Conservation (phyloP, 2,113 vertebrate genomes). For the Cygnus atratus region DNA sequence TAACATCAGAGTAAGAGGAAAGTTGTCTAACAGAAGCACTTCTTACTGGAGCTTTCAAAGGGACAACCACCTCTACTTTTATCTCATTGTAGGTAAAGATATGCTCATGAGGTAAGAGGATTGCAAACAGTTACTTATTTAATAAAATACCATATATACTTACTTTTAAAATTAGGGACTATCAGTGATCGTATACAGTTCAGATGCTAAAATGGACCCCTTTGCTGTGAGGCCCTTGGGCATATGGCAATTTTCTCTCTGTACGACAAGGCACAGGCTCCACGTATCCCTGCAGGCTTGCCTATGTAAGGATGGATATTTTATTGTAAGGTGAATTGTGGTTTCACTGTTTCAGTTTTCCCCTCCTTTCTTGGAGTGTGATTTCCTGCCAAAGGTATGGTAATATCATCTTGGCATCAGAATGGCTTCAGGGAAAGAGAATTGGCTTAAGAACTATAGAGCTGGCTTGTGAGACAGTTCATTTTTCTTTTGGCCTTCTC, state of each 20-base stretch:
- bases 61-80: background rate
- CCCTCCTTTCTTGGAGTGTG: background rate
- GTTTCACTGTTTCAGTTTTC: background rate
- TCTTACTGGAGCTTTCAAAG: background rate
- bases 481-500: background rate
- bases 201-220: background rate
- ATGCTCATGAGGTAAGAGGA: background rate
- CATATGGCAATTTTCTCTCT: background rate
- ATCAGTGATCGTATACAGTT: background rate
- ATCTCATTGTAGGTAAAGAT: background rate
- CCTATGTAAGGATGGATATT: accelerated
- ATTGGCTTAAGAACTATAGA: background rate
- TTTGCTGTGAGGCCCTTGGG: background rate
- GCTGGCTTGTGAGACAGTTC: background rate
- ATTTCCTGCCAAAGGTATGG: background rate
- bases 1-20: background rate
- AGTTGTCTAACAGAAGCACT: background rate
- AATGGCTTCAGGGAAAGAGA: background rate
- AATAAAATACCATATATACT: background rate
- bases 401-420: background rate
- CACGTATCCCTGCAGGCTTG: accelerated
- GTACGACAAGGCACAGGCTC: background rate
- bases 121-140: background rate
- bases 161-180: background rate
- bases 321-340: background rate